phyloP scores from a whole-genome alignment of 2,888 invertebrate genomes.

The Callimorpha dominula region DNA sequence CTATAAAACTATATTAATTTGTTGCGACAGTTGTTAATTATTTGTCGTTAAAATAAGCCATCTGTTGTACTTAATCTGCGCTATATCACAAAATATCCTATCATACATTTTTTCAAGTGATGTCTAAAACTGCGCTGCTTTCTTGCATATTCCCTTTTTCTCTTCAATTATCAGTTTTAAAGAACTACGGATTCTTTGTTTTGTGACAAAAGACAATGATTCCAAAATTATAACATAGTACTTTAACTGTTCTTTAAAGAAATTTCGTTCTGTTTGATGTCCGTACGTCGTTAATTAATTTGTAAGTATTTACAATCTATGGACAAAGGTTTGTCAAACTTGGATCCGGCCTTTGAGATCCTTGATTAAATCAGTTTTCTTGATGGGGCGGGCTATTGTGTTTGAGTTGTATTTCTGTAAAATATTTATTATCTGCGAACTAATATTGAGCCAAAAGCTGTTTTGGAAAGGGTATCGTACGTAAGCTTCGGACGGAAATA shows the following conservation, averaged over 20 bases:
- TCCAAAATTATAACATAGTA: background rate
- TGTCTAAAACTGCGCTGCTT: no score
- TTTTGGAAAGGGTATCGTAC: background rate
- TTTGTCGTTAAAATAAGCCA: background rate
- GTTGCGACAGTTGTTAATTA: background rate
- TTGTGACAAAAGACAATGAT: background rate
- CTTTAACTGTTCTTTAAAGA: constrained; percentile 20
- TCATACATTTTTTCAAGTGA: no score
- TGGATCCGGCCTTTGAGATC: constrained; percentile 11
- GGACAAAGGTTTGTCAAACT: constrained; percentile 29
- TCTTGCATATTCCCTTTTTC: no score
- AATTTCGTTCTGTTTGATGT: constrained; percentile 14
- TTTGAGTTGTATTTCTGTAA: constrained; percentile 9
- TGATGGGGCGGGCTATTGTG: constrained; percentile 4
- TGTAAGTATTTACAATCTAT: constrained; percentile 33
- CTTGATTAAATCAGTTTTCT: constrained; percentile 21
- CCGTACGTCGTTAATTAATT: constrained; percentile 26
- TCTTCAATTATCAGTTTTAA: no score
- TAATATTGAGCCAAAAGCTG: background rate
- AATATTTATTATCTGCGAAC: constrained; percentile 9
- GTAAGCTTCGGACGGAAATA: background rate
- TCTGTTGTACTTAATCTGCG: background rate
- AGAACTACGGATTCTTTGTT: no score
- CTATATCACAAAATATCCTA: no score
- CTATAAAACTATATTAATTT: background rate